These are phyloP conservation scores for Colletes latitarsis DNA, from an alignment of 1,140 invertebrate genomes.

Conservation along the genomic window DNA sequence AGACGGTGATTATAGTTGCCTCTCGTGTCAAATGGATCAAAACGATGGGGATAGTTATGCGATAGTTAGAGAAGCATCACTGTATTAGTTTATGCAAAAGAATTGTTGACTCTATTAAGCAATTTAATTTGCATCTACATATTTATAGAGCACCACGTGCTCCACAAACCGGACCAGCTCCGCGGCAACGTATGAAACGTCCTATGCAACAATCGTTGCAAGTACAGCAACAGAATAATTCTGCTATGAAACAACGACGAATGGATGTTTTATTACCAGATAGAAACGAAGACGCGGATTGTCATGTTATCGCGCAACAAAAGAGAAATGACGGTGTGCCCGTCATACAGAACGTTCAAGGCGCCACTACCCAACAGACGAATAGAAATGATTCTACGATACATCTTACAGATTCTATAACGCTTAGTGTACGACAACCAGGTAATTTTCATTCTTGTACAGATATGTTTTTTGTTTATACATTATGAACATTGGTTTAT, in stretches of 20 bases:
- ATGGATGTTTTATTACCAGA: constrained; percentile 83
- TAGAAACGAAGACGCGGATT: constrained; percentile 84
- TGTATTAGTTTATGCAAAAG: background rate
- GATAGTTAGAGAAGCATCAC: no score
- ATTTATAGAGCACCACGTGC: constrained; percentile 69
- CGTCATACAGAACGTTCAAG: constrained; percentile 88
- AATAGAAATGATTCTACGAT: constrained; percentile 83
- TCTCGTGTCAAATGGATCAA: no score
- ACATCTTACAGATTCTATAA: constrained; percentile 84
- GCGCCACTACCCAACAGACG: constrained; percentile 79
- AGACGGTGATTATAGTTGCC: no score
- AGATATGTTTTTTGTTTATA: constrained; percentile 5
- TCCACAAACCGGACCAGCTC: constrained; percentile 58
- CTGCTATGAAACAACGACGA: constrained; percentile 76
- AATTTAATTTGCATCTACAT: constrained; percentile 10
- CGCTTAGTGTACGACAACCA: constrained; percentile 84
- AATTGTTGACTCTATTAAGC: background rate
- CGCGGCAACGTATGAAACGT: constrained; percentile 73
- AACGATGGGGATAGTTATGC: no score
- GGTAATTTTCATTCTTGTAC: constrained; percentile 60
- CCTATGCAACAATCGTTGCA: constrained; percentile 68
- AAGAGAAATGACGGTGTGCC: constrained; percentile 87
- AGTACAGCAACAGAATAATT: constrained; percentile 64
- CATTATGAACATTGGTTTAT: constrained; percentile 14
- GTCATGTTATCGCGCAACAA: constrained; percentile 86